Evolutionary conservation across 2,113 vertebrate genomes (phyloP).

Genomic region (Psephotus haematonotus): DNA sequence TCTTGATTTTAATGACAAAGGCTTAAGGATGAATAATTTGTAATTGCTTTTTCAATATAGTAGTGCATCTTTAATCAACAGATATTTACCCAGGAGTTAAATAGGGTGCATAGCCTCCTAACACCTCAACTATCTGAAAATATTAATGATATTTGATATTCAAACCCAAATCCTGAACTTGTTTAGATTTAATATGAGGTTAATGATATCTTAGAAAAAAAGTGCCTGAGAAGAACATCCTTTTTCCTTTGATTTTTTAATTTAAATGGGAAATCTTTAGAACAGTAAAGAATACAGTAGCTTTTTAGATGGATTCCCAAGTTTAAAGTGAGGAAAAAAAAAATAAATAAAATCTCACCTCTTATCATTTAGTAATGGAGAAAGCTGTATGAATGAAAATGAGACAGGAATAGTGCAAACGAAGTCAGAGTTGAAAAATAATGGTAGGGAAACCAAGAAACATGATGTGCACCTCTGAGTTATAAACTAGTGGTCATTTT

Average conservation of each 20-base stretch:
- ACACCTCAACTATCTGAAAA: background rate
- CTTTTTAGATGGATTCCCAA: background rate
- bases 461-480: background rate
- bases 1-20: background rate
- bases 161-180: background rate
- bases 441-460: background rate
- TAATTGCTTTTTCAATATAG: background rate
- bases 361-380: background rate
- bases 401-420: background rate
- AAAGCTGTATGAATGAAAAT: background rate
- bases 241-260: background rate
- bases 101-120: background rate
- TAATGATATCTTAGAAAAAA: background rate
- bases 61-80: background rate
- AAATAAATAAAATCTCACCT: background rate
- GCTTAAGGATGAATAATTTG: background rate
- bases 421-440: background rate
- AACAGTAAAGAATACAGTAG: background rate
- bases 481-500: background rate
- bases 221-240: accelerated
- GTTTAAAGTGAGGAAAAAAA: background rate
- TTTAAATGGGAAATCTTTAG: background rate
- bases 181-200: background rate
- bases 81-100: background rate
- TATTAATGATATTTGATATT: background rate